phyloP scores from a whole-genome alignment of 2,888 invertebrate species.

The Ochropleura plecta region DNA sequence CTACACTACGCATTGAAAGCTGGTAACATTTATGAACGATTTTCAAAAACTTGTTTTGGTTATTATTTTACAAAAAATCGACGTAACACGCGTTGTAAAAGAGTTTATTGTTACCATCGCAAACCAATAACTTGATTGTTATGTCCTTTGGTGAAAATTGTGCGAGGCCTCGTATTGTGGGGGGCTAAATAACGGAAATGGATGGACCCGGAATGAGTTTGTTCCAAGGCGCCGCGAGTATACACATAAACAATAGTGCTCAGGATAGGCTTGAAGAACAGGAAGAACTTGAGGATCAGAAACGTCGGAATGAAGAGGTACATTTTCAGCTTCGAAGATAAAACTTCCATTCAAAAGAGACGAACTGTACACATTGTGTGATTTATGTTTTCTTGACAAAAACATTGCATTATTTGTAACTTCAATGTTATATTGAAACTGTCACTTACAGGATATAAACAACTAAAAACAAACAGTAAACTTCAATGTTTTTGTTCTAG shows the following conservation, averaged over 20 bases:
- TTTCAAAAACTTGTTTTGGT: slow-evolving; percentile 68
- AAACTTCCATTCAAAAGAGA: background rate
- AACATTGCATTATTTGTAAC: slow-evolving; percentile 21
- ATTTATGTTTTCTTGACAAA: slow-evolving; percentile 1
- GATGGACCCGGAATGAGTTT: slow-evolving; percentile 93
- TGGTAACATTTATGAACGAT: slow-evolving; percentile 55
- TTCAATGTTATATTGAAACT: too few species aligned
- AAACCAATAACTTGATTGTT: slow-evolving; percentile 13
- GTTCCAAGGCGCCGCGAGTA: slow-evolving; percentile 92
- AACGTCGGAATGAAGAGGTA: slow-evolving; percentile 92
- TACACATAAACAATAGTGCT: slow-evolving; percentile 92
- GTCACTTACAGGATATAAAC: too few species aligned
- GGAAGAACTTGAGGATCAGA: slow-evolving; percentile 93
- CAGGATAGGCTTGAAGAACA: slow-evolving; percentile 92
- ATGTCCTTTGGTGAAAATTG: slow-evolving; percentile 32
- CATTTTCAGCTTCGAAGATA: background rate
- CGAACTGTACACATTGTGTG: slow-evolving; percentile 6
- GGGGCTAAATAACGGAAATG: slow-evolving; percentile 76
- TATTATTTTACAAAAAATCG: slow-evolving; percentile 44
- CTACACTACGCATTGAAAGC: slow-evolving; percentile 27
- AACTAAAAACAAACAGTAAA: background rate
- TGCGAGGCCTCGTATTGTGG: slow-evolving; percentile 16
- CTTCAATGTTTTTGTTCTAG: slow-evolving; percentile 81
- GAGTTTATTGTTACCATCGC: slow-evolving; percentile 21
- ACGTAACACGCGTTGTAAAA: slow-evolving; percentile 25